A percentile compares a stretch with the other conserved stretches of the same genome.
Evolutionary conservation across 2,888 invertebrate genomes (phyloP).

Genomic region (Synanthedon andrenaeformis): DNA sequence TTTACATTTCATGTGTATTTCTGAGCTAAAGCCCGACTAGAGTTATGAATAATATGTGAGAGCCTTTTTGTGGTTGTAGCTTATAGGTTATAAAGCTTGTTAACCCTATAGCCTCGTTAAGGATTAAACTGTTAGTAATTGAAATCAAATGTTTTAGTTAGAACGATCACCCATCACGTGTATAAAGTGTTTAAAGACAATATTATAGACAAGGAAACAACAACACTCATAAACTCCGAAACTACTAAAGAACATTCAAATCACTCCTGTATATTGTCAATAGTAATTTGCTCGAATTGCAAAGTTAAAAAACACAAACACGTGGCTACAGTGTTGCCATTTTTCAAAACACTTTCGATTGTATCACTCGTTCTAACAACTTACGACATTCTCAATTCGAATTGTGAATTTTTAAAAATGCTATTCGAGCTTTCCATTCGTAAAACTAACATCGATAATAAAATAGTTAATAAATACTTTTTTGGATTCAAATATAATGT

Average conservation of each 20-base stretch:
- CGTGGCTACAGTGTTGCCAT: slow-evolving; percentile 1
- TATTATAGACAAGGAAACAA: slow-evolving; percentile 22
- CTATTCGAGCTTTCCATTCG: slow-evolving; percentile 20
- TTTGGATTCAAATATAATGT: too few relatives aligned
- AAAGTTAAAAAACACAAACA: slow-evolving; percentile 5
- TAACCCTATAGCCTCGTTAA: too few relatives aligned
- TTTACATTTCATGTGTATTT: too few relatives aligned
- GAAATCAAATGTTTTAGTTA: background rate
- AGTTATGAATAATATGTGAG: too few relatives aligned
- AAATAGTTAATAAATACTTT: background rate
- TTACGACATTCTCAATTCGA: too few relatives aligned
- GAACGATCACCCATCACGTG: slow-evolving; percentile 29
- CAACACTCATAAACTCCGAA: slow-evolving; percentile 53
- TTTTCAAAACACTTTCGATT: too few relatives aligned
- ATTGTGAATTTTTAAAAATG: slow-evolving; percentile 1
- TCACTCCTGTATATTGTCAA: slow-evolving; percentile 55
- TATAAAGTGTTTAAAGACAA: slow-evolving; percentile 17
- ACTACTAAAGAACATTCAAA: slow-evolving; percentile 47
- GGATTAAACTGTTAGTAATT: too few relatives aligned
- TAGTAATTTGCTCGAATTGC: slow-evolving; percentile 25
- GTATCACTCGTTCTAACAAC: too few relatives aligned
- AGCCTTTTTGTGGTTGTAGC: too few relatives aligned
- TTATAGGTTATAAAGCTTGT: too few relatives aligned
- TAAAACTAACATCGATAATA: slow-evolving; percentile 28
- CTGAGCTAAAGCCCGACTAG: too few relatives aligned